Percentiles rank a stretch among this genome's conserved stretches.
These are phyloP conservation scores for Platichthys flesus DNA, from an alignment of 2,113 vertebrate species.

Conservation along the genomic window DNA sequence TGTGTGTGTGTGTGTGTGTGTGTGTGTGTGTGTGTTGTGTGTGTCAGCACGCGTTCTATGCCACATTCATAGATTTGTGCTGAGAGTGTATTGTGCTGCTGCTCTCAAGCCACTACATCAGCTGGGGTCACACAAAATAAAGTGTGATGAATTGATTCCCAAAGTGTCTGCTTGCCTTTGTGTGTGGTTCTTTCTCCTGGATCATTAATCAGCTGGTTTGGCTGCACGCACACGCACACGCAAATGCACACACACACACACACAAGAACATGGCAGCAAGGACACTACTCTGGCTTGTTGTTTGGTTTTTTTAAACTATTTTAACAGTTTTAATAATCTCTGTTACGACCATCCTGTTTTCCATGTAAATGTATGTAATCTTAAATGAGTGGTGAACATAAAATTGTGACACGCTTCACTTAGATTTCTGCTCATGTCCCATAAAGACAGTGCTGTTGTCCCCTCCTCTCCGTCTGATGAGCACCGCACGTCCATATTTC, in stretches of 20 bases:
- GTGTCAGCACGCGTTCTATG: constrained; percentile 3
- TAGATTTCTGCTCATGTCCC: background rate
- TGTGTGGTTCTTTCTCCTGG: constrained; percentile 63
- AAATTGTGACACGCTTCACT: background rate
- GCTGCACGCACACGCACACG: constrained; percentile 6
- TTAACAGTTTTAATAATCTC: constrained; percentile 6
- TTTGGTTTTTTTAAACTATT: constrained; percentile 26
- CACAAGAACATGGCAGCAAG: constrained; percentile 64
- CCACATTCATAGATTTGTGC: constrained; percentile 30
- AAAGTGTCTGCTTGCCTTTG: constrained; percentile 60
- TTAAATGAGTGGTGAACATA: background rate
- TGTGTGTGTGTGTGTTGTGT: too few relatives aligned
- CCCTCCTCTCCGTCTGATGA: constrained; percentile 19
- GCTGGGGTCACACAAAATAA: constrained; percentile 71
- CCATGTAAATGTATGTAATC: background rate
- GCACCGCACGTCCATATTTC: constrained; percentile 41
- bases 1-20: too few relatives aligned
- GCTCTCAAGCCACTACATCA: constrained; percentile 41
- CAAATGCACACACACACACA: constrained; percentile 6
- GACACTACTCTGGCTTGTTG: constrained; percentile 29
- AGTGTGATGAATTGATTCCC: constrained; percentile 77
- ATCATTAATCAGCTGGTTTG: constrained; percentile 72
- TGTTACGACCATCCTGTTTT: background rate
- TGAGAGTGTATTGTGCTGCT: constrained; percentile 54
- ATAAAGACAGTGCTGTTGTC: background rate